Evolutionary conservation across 1,140 invertebrate species (phyloP).

Genomic region (Drosophila nebulosa): DNA sequence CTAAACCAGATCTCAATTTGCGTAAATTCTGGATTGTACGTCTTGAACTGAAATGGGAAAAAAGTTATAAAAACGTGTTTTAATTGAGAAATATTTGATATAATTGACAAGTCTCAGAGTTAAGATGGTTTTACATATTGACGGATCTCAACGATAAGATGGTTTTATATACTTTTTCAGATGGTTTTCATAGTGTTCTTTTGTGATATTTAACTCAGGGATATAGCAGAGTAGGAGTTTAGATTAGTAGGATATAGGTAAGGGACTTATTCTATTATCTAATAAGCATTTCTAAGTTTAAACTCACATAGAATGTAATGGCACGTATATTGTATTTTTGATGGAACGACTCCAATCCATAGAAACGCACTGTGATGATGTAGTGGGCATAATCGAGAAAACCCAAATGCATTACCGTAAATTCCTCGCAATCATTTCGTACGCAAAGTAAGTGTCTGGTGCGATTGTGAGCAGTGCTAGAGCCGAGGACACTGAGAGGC

Average conservation of each 20-base stretch:
- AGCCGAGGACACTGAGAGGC: slow-evolving; percentile 84
- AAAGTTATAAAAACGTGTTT: no score
- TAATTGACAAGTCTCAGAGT: no score
- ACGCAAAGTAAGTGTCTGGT: slow-evolving; percentile 91
- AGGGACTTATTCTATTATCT: no score
- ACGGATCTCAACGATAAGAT: no score
- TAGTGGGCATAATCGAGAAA: slow-evolving; percentile 94
- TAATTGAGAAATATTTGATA: no score
- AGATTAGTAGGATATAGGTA: no score
- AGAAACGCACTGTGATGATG: slow-evolving; percentile 91
- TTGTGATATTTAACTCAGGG: no score
- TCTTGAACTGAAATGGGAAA: slow-evolving; percentile 89
- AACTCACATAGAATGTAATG: slow-evolving; percentile 94
- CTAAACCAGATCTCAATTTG: slow-evolving; percentile 98
- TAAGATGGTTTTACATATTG: no score
- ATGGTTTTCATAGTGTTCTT: no score
- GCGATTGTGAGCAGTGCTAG: slow-evolving; percentile 87
- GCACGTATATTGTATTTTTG: slow-evolving; percentile 91
- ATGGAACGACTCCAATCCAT: slow-evolving; percentile 91
- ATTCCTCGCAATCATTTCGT: slow-evolving; percentile 91
- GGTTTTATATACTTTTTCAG: no score
- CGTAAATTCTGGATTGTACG: slow-evolving; percentile 96
- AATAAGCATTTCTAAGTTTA: no score
- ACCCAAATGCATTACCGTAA: slow-evolving; percentile 94
- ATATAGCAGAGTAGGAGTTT: no score